Evolutionary conservation across 2,888 invertebrate genomes (phyloP).

Genomic region (Sacculina carcini): DNA sequence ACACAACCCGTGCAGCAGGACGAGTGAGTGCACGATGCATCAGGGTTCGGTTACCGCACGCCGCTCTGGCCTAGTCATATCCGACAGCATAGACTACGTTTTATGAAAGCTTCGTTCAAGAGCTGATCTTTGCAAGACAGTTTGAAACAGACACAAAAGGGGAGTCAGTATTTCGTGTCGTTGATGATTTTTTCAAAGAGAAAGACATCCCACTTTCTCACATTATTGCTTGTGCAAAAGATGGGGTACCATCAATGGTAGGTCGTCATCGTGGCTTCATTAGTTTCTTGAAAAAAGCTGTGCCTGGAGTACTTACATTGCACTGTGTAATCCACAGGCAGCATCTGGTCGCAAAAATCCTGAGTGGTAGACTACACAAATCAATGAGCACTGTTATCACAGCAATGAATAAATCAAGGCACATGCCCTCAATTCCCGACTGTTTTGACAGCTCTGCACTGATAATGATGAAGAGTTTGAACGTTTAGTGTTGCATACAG

Average conservation of each 20-base stretch:
- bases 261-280: slow-evolving; percentile 7
- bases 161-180: too few relatives aligned
- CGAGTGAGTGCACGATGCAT: too few relatives aligned
- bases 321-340: slow-evolving; percentile 9
- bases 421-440: slow-evolving; percentile 12
- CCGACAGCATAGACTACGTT: too few relatives aligned
- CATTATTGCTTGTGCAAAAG: too few relatives aligned
- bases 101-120: too few relatives aligned
- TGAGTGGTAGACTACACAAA: slow-evolving; percentile 11
- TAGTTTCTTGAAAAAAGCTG: slow-evolving; percentile 9
- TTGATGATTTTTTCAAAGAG: slow-evolving; percentile 7
- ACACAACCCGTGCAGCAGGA: too few relatives aligned
- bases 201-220: slow-evolving; percentile 7
- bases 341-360: slow-evolving; percentile 11
- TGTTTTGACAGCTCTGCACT: slow-evolving; percentile 14
- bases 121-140: too few relatives aligned
- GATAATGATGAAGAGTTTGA: slow-evolving; percentile 14
- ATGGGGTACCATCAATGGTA: too few relatives aligned
- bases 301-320: slow-evolving; percentile 9
- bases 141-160: too few relatives aligned
- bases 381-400: slow-evolving; percentile 12
- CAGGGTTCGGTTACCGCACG: too few relatives aligned
- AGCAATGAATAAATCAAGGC: slow-evolving; percentile 12
- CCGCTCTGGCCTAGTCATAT: too few relatives aligned
- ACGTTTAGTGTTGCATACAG: slow-evolving; percentile 10